Base-by-base conservation (phyloP, 2,888 invertebrate genomes). In the Sminthurinus aureus region DNA sequence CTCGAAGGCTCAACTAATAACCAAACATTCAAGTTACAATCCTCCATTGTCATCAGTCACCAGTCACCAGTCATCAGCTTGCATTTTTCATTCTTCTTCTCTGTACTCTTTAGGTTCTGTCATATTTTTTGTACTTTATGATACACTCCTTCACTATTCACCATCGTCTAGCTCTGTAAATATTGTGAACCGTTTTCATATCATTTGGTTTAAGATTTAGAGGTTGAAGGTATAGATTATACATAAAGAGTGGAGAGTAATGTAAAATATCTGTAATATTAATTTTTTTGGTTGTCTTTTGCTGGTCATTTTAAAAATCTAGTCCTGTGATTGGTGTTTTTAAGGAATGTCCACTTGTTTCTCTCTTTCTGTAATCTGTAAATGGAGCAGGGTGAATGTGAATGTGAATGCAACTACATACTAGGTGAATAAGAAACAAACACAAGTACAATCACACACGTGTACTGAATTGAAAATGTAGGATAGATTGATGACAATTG, bases 401-500 rank as follows among this genome's bases (percentile, higher is more conserved):
- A 20, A 8, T 64, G n/a, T 64, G n/a, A 12, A 58, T 58, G 58
- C 58, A 58, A 58, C 9, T 9, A 58, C 15, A 58, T 58, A 15
- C 15, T 58, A 58, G 11, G 15, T 12, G 15, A 18, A n/a, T 18
- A 18, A 64, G 64, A 64, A 64, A 64, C 64, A 18, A 18, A 3
- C 6, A 20, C 20, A 6, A 71, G 18, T 67, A 20, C 24, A 26
- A 24, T 12, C 4, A 71, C 71, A 71, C 20, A 71, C 24, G 71
- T 26, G 24, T 20, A 67, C 18, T 24, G 22, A 73, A 67, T 67
- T 64, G 67, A 82, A 3, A 50, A 77, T 58, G 52, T 73, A 83
- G 78, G 52, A 69, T 73, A 83, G 78, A 69, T 73, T 78, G 78
- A 77, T 83, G 83, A 78, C 79, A 52, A 38, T 77, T 50, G 77